Base-by-base conservation (phyloP, 2,113 vertebrate species). In the Piaya cayana region DNA sequence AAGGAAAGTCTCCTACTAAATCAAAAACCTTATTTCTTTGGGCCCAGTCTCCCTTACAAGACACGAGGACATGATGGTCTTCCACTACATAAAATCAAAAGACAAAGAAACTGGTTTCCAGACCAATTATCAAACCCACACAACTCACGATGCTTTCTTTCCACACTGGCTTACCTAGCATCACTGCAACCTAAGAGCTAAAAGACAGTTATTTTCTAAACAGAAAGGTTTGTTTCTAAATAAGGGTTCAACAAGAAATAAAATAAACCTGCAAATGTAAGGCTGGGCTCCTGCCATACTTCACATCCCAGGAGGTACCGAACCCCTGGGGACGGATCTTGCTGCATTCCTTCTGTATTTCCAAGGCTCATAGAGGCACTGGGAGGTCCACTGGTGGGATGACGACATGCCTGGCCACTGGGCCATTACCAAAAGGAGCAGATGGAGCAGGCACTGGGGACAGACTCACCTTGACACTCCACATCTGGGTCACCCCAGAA, bases 401-500 rank as follows among this genome's bases (percentile, higher is more conserved):
- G 64, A 70, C 0, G 3, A n/a, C 2, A 6, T 5, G 5, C 39
- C 49, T 4, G 4, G 63, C 45, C 52, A 91, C 36, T 5, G 21
- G 36, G 36, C 21, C 42, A 79, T 18, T 86, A 76, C 65, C 70
- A 67, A 47, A 87, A 36, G 52, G 18, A 72, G 32, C 30, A 65
- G 20, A 19, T 2, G 7, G 18, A 77, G 26, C 72, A 62, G 50
- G 25, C 9, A 2, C 13, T 1, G 5, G 11, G 26, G 8, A 2
- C 16, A 49, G 43, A 85, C 93, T 98, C 96, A 99, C 99, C 99
- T 93, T 91, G 97, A 96, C 99, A 99, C 93, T 99, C 98, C 92
- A 98, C 85, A 1, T 96, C 76, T 4, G 99, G 99, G 86, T 99
- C 98, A 6, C 99, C 99, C 99, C 99, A 99, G 97, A 99, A 99